Conservation (phyloP, 2,888 invertebrate genomes). For the Pseudococcus longispinus region DNA sequence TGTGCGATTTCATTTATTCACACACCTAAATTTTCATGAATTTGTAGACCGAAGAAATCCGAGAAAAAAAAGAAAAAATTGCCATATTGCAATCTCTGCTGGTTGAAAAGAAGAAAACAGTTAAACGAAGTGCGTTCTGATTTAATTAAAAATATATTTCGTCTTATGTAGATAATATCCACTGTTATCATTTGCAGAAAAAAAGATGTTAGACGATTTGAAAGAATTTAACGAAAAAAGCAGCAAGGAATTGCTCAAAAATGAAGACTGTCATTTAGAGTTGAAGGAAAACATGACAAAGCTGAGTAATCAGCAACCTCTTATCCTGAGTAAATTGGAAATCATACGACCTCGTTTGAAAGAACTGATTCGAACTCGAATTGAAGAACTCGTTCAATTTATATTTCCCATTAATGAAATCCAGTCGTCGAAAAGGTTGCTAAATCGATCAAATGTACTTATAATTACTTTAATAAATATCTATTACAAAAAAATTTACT, state of each 20-base stretch:
- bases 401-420: constrained; percentile 72
- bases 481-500: background rate
- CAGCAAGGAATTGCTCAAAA: constrained; percentile 68
- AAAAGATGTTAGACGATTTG: constrained; percentile 62
- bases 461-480: background rate
- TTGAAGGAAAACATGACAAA: constrained; percentile 68
- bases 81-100: constrained; percentile 8
- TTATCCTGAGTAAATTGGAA: constrained; percentile 59
- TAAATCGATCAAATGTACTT: background rate
- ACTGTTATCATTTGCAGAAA: constrained; percentile 60
- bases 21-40: background rate
- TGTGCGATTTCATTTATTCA: background rate
- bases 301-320: constrained; percentile 66
- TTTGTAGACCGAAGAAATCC: constrained; percentile 42
- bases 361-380: constrained; percentile 67
- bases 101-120: constrained; percentile 12
- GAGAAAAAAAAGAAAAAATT: constrained; percentile 28
- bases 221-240: constrained; percentile 64
- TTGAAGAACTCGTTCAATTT: constrained; percentile 71
- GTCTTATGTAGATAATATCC: background rate
- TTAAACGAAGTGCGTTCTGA: constrained; percentile 39
- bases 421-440: constrained; percentile 64
- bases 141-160: background rate
- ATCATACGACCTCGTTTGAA: constrained; percentile 68
- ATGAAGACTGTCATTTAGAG: constrained; percentile 71